Conservation (phyloP, 2,797 vertebrate genomes). For the Zonotrichia albicollis region DNA sequence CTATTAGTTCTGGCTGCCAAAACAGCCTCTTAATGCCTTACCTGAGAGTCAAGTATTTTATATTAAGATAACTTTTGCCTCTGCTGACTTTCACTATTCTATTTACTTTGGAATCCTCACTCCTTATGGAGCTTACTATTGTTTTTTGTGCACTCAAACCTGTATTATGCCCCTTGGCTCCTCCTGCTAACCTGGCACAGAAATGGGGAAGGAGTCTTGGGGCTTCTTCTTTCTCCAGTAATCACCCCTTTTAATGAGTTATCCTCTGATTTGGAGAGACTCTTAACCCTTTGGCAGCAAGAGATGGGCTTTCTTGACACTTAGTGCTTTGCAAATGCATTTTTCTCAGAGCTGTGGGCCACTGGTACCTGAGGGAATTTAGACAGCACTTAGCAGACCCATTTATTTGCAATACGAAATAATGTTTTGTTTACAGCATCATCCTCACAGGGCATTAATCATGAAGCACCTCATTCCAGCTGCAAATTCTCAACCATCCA, state of each 20-base stretch:
- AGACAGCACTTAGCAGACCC: constrained; percentile 66
- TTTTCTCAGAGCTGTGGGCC: constrained; percentile 61
- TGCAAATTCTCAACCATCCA: constrained; percentile 52
- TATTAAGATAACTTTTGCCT: constrained; percentile 70
- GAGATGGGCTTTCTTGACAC: constrained; percentile 71
- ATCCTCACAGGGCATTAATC: constrained; percentile 60
- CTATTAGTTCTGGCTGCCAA: constrained; percentile 73
- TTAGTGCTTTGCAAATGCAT: constrained; percentile 62
- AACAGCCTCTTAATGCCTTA: constrained; percentile 74
- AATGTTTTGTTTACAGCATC: constrained; percentile 67
- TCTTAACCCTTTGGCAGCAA: constrained; percentile 70
- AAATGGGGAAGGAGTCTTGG: constrained; percentile 45
- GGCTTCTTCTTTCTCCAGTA: constrained; percentile 45
- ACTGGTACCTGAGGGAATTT: constrained; percentile 60
- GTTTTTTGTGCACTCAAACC: constrained; percentile 66
- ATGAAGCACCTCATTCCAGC: constrained; percentile 42
- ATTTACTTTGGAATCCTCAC: constrained; percentile 59
- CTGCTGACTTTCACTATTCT: constrained; percentile 62
- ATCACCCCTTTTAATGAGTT: constrained; percentile 71
- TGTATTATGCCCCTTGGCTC: constrained; percentile 57
- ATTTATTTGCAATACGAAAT: constrained; percentile 75
- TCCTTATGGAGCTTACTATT: constrained; percentile 53
- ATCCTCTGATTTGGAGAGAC: constrained; percentile 62
- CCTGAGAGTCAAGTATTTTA: constrained; percentile 67
- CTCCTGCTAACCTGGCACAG: constrained; percentile 19